Conservation (phyloP, 2,888 invertebrate genomes). For the Scaptomyza caliginosa region DNA sequence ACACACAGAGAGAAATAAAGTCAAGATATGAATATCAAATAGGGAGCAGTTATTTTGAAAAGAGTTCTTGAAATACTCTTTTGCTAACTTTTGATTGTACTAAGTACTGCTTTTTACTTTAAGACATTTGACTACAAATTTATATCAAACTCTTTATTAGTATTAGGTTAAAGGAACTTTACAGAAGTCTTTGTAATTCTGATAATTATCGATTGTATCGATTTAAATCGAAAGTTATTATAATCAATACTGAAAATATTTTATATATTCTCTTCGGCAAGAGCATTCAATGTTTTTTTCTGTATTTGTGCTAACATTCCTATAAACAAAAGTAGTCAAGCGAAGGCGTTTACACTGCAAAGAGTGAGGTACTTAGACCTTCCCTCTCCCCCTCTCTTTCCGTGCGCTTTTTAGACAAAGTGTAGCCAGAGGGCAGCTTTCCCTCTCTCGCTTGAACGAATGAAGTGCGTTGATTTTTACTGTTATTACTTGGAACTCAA, state of each 20-base stretch:
- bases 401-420: slow-evolving; percentile 21
- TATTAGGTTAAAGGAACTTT: too few relatives aligned
- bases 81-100: too few relatives aligned
- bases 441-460: slow-evolving; percentile 32
- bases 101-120: too few relatives aligned
- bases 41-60: background rate
- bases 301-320: background rate
- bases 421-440: slow-evolving; percentile 62
- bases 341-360: slow-evolving; percentile 25
- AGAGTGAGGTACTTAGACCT: slow-evolving; percentile 12
- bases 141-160: too few relatives aligned
- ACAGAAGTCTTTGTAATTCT: too few relatives aligned
- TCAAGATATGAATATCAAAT: slow-evolving; percentile 9
- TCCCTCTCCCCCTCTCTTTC: background rate
- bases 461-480: slow-evolving; percentile 73
- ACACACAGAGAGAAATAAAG: too few relatives aligned
- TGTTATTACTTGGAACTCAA: slow-evolving; percentile 60
- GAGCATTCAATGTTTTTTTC: slow-evolving; percentile 6
- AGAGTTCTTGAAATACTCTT: slow-evolving; percentile 13
- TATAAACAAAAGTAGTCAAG: slow-evolving; percentile 27
- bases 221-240: too few relatives aligned
- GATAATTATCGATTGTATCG: too few relatives aligned
- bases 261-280: background rate
- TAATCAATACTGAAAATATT: too few relatives aligned
- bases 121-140: too few relatives aligned